Base-by-base conservation (phyloP, 1,140 invertebrate species). In the Bombus affinis region DNA sequence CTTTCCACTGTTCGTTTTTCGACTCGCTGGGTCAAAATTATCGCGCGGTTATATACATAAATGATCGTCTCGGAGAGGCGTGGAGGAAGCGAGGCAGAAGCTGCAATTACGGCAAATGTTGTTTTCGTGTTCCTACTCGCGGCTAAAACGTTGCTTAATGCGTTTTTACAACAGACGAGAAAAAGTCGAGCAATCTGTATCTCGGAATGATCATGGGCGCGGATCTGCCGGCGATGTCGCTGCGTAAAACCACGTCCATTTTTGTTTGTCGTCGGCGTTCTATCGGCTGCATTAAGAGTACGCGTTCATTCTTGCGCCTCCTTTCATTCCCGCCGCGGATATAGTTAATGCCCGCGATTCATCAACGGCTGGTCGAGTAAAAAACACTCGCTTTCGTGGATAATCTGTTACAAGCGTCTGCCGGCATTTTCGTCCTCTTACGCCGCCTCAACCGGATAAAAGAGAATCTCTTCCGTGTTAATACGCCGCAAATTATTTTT, bases 41-140 rank as follows among this genome's bases (percentile, higher is more conserved):
- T 84, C 62, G 42, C 66, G 42, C 22, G 71, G 39, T 35, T 59
- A 4, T 76, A 71, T 72, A 8, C 66, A 65, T 35, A 77, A 77
- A 78, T 47, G 35, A 47, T 22, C 9, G 68, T 66, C 47, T 73
- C 39, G 65, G 28, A 28, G 28, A 59, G 65, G n/a, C 8, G 28
- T 10, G 44, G 3, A 35, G 28, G 12, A 70, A 66, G 13, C 35
- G 12, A 72, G 42, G 5, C 65, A 25, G 59, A 72, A 70, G 25
- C 22, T 65, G 59, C 59, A 80, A 88, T 88, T 77, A 42, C 39
- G 35, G 81, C 66, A 78, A 87, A 87, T 73, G 44, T 68, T 77
- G 82, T 77, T 87, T 84, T 81, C 47, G 37, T 5, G 37, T 42
- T 66, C 42, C 39, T 39, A 82, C 39, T 25, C 42, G 12, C 57